Evolutionary conservation across 1,140 invertebrate species (phyloP).

Genomic region (Polypedilum vanderplanki): DNA sequence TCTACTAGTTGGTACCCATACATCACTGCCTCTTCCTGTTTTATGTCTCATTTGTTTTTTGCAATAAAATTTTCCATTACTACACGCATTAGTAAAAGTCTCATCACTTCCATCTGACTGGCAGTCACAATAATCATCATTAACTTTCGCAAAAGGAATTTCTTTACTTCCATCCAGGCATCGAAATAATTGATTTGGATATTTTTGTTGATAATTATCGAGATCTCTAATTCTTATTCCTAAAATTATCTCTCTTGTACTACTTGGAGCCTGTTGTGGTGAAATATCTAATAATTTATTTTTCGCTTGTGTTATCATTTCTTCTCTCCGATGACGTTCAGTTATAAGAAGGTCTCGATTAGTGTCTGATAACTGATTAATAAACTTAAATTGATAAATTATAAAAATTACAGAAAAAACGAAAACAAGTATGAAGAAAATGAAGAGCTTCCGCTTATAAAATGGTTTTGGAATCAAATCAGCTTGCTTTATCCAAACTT

Average conservation of each 20-base stretch:
- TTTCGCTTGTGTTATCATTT: background rate
- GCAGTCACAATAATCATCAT: slow-evolving; percentile 95
- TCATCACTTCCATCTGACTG: slow-evolving; percentile 74
- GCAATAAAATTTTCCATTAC: slow-evolving; percentile 74
- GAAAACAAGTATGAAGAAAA: slow-evolving; percentile 40
- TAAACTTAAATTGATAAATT: slow-evolving; percentile 41
- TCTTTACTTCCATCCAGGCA: slow-evolving; percentile 40
- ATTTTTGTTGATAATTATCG: slow-evolving; percentile 41
- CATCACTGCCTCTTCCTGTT: slow-evolving; percentile 39
- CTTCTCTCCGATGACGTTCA: background rate
- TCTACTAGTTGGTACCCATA: slow-evolving; percentile 50
- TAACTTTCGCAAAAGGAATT: slow-evolving; percentile 56
- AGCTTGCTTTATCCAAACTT: slow-evolving; percentile 43
- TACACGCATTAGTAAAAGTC: slow-evolving; percentile 82
- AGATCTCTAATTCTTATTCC: slow-evolving; percentile 42
- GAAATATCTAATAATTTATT: background rate
- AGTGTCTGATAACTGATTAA: slow-evolving; percentile 40
- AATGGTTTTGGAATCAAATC: slow-evolving; percentile 44
- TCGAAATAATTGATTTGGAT: slow-evolving; percentile 37
- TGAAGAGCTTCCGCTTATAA: slow-evolving; percentile 42
- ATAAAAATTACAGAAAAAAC: slow-evolving; percentile 41
- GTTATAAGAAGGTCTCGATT: slow-evolving; percentile 25
- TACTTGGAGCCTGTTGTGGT: slow-evolving; percentile 31
- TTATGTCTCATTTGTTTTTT: slow-evolving; percentile 47
- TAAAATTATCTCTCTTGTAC: slow-evolving; percentile 32